Conservation (phyloP, 2,888 invertebrate genomes). For the Drosophila ustulata region DNA sequence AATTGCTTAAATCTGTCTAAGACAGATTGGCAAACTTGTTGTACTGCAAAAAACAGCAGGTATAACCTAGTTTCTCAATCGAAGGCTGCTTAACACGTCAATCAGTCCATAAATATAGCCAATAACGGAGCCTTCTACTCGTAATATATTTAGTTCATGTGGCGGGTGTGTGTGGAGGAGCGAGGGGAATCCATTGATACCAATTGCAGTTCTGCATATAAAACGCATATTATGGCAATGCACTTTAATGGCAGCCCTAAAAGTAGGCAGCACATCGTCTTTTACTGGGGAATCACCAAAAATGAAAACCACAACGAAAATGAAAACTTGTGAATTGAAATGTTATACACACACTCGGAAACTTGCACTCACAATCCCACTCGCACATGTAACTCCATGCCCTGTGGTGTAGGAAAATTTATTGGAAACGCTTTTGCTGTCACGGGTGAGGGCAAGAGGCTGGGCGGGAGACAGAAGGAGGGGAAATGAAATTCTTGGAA, state of each 20-base stretch:
- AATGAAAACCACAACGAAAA: conserved; percentile 27
- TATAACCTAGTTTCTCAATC: conserved; percentile 1
- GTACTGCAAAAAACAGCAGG: neutral
- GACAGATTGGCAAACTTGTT: conserved; percentile 3
- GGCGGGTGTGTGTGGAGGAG: neutral
- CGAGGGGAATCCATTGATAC: conserved; percentile 25
- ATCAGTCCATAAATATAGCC: conserved; percentile 44
- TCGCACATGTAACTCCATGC: conserved; percentile 16
- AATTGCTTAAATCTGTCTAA: neutral
- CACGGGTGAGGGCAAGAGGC: neutral
- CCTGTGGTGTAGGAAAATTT: conserved; percentile 51
- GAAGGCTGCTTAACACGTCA: conserved; percentile 30
- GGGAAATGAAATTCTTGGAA: conserved; percentile 14
- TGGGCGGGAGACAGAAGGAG: neutral
- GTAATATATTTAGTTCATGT: conserved; percentile 11
- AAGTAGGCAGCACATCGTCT: conserved; percentile 57
- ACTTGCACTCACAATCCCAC: neutral
- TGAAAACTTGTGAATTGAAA: conserved; percentile 52
- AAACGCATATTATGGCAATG: conserved; percentile 65
- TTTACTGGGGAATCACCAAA: conserved; percentile 17
- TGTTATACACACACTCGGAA: conserved; percentile 17
- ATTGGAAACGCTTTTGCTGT: conserved; percentile 53
- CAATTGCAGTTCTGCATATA: conserved; percentile 54
- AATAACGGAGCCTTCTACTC: conserved; percentile 21
- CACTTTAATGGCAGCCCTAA: conserved; percentile 54